phyloP scores from a whole-genome alignment of 2,113 vertebrate species.

The Poecilia latipinna region DNA sequence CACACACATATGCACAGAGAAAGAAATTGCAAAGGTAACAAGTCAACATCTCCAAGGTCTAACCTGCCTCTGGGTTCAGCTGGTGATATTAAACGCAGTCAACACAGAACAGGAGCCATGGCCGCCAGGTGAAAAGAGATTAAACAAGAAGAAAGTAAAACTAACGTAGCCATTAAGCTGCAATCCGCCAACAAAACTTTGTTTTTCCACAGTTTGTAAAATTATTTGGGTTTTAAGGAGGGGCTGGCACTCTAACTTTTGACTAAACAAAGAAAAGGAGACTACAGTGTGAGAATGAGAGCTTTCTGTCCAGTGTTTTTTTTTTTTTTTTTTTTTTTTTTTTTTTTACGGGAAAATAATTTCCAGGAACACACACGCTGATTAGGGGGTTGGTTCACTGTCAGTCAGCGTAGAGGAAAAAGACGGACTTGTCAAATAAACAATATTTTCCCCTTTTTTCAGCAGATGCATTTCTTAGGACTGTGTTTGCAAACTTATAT shows the following conservation, averaged over 20 bases:
- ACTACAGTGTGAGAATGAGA: slow-evolving; percentile 32
- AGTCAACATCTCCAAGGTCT: slow-evolving; percentile 71
- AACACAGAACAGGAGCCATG: slow-evolving; percentile 40
- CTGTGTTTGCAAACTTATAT: slow-evolving; percentile 46
- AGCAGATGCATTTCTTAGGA: slow-evolving; percentile 39
- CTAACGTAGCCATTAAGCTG: slow-evolving; percentile 31
- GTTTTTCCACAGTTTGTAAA: slow-evolving; percentile 53
- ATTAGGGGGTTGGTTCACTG: slow-evolving; percentile 28
- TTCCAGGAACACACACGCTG: slow-evolving; percentile 44
- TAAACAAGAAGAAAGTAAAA: slow-evolving; percentile 3
- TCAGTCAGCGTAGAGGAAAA: slow-evolving; percentile 78
- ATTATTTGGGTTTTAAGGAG: slow-evolving; percentile 11
- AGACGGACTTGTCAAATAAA: slow-evolving; percentile 84
- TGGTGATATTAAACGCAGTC: slow-evolving; percentile 48
- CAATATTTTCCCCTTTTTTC: slow-evolving; percentile 81
- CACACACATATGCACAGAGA: slow-evolving; percentile 27
- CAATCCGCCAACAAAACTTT: slow-evolving; percentile 56
- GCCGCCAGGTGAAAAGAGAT: slow-evolving; percentile 34
- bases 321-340: too few relatives aligned
- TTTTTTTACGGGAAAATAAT: slow-evolving; percentile 21
- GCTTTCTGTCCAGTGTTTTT: slow-evolving; percentile 33
- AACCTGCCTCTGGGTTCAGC: slow-evolving; percentile 58
- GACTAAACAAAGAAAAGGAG: slow-evolving; percentile 23
- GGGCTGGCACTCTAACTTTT: slow-evolving; percentile 23
- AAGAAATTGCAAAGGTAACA: slow-evolving; percentile 50